Evolutionary conservation across 2,113 vertebrate species (phyloP).

Genomic region (Lathamus discolor): DNA sequence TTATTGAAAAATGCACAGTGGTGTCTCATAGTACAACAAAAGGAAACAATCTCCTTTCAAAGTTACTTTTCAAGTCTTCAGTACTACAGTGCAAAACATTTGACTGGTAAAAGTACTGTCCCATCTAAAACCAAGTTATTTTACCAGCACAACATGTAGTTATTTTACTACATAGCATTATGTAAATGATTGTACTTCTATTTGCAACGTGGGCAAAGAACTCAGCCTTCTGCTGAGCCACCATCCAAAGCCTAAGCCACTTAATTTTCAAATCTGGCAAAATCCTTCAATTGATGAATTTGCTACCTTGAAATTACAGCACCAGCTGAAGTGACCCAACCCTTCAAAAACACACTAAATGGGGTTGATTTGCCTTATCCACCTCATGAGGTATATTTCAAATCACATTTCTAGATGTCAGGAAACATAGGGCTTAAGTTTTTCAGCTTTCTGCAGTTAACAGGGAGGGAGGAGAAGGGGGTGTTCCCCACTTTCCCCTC

Average conservation of each 20-base stretch:
- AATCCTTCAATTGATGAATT: rapidly evolving
- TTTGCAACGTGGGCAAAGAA: rapidly evolving
- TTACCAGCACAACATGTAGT: neutral
- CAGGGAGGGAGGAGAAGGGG: neutral
- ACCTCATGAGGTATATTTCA: neutral
- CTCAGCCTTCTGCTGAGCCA: neutral
- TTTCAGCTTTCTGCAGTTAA: neutral
- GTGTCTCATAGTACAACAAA: rapidly evolving
- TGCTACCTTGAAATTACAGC: neutral
- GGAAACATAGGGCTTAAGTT: neutral
- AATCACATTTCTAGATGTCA: neutral
- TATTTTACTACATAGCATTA: neutral
- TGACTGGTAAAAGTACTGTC: neutral
- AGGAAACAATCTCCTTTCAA: neutral
- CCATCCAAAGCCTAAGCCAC: neutral
- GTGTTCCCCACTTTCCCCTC: neutral
- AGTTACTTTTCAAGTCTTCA: neutral
- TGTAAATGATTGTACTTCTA: rapidly evolving
- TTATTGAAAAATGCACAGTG: rapidly evolving
- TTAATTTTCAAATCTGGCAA: rapidly evolving
- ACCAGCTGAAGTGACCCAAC: neutral
- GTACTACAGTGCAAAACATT: neutral
- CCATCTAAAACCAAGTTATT: neutral
- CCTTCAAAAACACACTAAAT: neutral
- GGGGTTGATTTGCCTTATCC: neutral